Evolutionary conservation across 1,140 invertebrate genomes (phyloP).

Genomic region (Myzus persicae): DNA sequence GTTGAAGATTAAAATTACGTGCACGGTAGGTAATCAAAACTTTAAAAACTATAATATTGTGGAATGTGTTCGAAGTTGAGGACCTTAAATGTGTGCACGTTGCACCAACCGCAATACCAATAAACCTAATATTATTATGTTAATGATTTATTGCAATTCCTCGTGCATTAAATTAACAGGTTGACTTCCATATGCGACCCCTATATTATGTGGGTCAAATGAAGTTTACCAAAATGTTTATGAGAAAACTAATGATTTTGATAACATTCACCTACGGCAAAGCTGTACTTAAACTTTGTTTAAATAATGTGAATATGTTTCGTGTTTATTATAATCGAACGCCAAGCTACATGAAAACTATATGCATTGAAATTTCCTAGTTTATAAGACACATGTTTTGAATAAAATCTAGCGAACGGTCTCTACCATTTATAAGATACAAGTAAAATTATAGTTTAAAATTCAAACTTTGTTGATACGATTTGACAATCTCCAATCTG

Average conservation of each 20-base stretch:
- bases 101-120: not conserved
- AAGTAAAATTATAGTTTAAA: not conserved
- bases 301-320: not conserved
- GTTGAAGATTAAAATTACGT: not conserved
- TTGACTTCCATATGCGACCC: no score
- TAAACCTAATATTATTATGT: conserved; percentile 1
- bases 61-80: not conserved
- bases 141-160: not conserved
- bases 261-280: not conserved
- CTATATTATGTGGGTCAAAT: no score
- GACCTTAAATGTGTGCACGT: not conserved
- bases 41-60: not conserved
- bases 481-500: not conserved
- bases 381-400: no score
- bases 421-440: not conserved
- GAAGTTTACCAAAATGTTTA: no score
- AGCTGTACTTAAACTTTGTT: not conserved
- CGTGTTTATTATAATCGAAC: not conserved
- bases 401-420: not conserved
- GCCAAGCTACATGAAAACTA: not conserved
- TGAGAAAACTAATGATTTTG: no score
- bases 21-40: not conserved
- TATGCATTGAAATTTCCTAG: not conserved
- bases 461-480: not conserved
- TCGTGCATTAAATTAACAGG: not conserved